Conservation (phyloP, 2,888 invertebrate genomes). For the Hydropsyche betteni region DNA sequence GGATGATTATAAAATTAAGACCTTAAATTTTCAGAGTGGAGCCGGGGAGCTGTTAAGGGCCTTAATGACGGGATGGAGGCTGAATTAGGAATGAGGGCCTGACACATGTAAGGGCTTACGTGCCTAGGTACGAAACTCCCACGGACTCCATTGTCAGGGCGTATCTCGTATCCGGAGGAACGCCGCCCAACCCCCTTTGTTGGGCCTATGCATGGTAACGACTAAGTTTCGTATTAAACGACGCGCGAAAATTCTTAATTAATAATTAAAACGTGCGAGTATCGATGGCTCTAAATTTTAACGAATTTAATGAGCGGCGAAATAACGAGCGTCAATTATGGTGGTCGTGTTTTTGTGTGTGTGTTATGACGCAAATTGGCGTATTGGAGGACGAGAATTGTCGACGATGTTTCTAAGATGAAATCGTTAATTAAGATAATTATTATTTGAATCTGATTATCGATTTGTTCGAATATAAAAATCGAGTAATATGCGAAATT, state of each 20-base stretch:
- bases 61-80: conserved; percentile 42
- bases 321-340: too few species aligned
- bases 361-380: too few species aligned
- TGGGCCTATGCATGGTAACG: neutral
- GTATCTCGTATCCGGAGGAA: conserved; percentile 10
- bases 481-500: too few species aligned
- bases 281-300: too few species aligned
- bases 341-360: too few species aligned
- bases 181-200: neutral
- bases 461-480: too few species aligned
- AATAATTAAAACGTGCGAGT: neutral
- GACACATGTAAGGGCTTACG: conserved; percentile 40
- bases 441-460: too few species aligned
- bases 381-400: too few species aligned
- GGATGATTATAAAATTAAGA: conserved; percentile 50
- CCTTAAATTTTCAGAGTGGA: conserved; percentile 46
- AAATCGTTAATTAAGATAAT: too few species aligned
- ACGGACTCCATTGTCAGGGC: conserved; percentile 20
- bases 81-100: conserved; percentile 38
- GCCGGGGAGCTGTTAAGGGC: conserved; percentile 38
- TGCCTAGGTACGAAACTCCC: conserved; percentile 5
- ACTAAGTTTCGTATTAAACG: conserved; percentile 2
- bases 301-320: too few species aligned
- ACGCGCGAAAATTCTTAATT: conserved; percentile 10
- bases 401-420: too few species aligned